Conservation (phyloP, 2,888 invertebrate genomes). For the Serripes groenlandicus region DNA sequence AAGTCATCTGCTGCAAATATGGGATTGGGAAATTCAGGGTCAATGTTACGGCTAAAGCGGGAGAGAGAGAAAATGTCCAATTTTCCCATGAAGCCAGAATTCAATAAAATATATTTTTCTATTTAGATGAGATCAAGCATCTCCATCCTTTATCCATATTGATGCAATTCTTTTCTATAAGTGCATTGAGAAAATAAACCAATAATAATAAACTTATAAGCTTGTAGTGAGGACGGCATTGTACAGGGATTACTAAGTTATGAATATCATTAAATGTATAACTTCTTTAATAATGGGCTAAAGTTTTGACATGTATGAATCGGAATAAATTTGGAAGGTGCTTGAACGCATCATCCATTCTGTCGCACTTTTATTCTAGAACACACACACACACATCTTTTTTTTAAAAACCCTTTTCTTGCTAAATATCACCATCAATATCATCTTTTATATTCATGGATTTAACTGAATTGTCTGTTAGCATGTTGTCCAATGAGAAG, state of each 20-base stretch:
- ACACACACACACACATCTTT: too few relatives aligned
- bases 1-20: too few relatives aligned
- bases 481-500: too few relatives aligned
- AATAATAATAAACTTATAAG: constrained; percentile 28
- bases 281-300: not conserved
- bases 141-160: constrained; percentile 24
- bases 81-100: constrained; percentile 7
- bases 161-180: constrained; percentile 24
- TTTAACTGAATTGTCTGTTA: too few relatives aligned
- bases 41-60: too few relatives aligned
- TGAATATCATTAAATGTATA: constrained; percentile 22
- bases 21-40: too few relatives aligned
- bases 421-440: too few relatives aligned
- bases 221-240: constrained; percentile 8
- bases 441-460: too few relatives aligned
- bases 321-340: not conserved
- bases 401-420: too few relatives aligned
- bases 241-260: constrained; percentile 27
- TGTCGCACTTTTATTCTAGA: too few relatives aligned
- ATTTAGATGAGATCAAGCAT: constrained; percentile 21
- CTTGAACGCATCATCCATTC: too few relatives aligned
- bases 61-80: not conserved
- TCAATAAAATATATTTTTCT: constrained; percentile 20
- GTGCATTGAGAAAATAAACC: constrained; percentile 21
- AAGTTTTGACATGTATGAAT: constrained; percentile 2